These are phyloP conservation scores for Limnephilus auricula DNA, from an alignment of 2,888 invertebrate genomes.

Conservation along the genomic window DNA sequence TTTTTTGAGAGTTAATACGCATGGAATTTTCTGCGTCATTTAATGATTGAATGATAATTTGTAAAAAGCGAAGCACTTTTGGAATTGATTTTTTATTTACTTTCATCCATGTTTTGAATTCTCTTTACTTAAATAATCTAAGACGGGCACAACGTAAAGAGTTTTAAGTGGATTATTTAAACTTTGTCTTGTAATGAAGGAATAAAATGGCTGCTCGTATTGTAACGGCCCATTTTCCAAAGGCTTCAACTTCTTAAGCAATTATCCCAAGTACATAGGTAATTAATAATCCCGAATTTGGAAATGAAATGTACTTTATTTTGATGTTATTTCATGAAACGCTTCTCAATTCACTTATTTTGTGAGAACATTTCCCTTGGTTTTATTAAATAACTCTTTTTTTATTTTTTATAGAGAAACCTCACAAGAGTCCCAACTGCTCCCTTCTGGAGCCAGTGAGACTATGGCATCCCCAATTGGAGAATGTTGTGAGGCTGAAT, in stretches of 20 bases:
- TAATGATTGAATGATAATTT: background rate
- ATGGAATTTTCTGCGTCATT: background rate
- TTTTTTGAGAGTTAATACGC: background rate
- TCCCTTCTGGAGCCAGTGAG: too few species aligned
- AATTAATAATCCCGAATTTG: constrained; percentile 42
- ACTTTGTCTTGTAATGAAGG: constrained; percentile 64
- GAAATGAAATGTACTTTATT: constrained; percentile 25
- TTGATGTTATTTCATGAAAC: background rate
- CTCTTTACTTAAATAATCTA: background rate
- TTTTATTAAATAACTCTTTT: background rate
- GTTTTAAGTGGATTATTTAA: constrained; percentile 65
- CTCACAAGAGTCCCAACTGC: too few species aligned
- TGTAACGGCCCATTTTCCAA: constrained; percentile 50
- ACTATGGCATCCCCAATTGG: too few species aligned
- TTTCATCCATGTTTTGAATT: background rate
- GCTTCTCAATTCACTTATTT: background rate
- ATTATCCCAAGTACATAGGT: constrained; percentile 38
- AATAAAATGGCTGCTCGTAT: constrained; percentile 60
- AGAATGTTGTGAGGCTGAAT: too few species aligned
- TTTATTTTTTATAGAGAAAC: too few species aligned
- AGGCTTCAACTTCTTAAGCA: constrained; percentile 42
- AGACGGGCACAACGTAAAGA: constrained; percentile 57
- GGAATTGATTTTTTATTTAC: background rate
- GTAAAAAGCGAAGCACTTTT: background rate
- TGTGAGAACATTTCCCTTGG: background rate